Percentiles rank a stretch among this genome's conserved stretches.
phyloP scores from a whole-genome alignment of 2,888 invertebrate species.

The Taphrorychus bicolor region DNA sequence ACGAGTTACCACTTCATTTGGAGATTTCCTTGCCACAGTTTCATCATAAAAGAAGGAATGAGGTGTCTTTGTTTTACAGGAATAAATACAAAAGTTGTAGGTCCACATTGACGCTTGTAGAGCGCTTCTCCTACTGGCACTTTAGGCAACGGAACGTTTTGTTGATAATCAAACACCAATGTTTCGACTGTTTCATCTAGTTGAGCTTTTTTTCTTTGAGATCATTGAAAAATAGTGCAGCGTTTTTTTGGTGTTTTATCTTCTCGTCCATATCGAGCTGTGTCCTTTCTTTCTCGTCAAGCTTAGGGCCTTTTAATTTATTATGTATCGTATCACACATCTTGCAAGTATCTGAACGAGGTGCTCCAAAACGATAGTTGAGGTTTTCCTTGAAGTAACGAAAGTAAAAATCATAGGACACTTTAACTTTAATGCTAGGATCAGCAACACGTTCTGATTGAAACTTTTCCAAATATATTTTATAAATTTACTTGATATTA shows the following conservation, averaged over 20 bases:
- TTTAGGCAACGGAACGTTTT: slow-evolving; percentile 43
- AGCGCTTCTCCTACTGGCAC: slow-evolving; percentile 43
- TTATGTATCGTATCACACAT: slow-evolving; percentile 12
- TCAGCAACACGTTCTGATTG: slow-evolving; percentile 15
- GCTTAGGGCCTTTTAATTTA: slow-evolving; percentile 13
- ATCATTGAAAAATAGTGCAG: slow-evolving; percentile 39
- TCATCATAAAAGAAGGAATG: slow-evolving; percentile 41
- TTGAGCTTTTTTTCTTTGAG: slow-evolving; percentile 42
- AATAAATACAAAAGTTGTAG: slow-evolving; percentile 39
- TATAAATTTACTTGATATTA: slow-evolving; percentile 14
- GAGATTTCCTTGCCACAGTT: slow-evolving; percentile 29
- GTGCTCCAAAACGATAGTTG: slow-evolving; percentile 16
- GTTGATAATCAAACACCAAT: slow-evolving; percentile 45
- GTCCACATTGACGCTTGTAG: slow-evolving; percentile 42
- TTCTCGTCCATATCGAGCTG: slow-evolving; percentile 3
- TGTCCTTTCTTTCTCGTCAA: slow-evolving; percentile 17
- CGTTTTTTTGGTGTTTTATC: slow-evolving; percentile 26
- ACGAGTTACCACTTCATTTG: slow-evolving; percentile 32
- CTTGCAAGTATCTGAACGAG: slow-evolving; percentile 22
- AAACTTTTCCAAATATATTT: slow-evolving; percentile 20
- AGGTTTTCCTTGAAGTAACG: slow-evolving; percentile 19
- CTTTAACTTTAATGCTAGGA: slow-evolving; percentile 15
- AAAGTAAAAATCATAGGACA: slow-evolving; percentile 22
- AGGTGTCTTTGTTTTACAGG: slow-evolving; percentile 18
- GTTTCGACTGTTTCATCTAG: slow-evolving; percentile 19